Evolutionary conservation across 2,797 vertebrate genomes (phyloP).

Genomic region (Coccyzus lansbergi): DNA sequence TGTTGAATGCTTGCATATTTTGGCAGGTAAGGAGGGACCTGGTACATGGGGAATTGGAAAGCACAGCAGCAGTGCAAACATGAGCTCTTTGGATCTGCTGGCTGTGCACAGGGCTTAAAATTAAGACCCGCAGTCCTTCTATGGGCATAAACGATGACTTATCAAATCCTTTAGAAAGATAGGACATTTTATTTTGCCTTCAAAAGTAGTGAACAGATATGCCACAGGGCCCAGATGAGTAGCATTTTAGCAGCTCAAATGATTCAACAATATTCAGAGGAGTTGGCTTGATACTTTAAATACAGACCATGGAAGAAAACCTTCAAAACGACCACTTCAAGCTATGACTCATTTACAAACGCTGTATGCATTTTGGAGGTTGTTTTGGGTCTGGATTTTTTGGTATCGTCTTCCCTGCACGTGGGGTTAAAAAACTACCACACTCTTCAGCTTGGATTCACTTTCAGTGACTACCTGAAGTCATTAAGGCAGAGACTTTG

Average conservation of each 20-base stretch:
- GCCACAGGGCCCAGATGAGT: not conserved
- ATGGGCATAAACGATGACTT: not conserved
- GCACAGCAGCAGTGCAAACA: not conserved
- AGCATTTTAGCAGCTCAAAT: not conserved
- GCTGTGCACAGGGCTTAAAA: not conserved
- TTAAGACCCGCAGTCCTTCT: not conserved
- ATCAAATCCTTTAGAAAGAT: not conserved
- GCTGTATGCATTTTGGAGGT: accelerated
- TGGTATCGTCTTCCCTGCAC: not conserved
- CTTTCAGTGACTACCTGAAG: not conserved
- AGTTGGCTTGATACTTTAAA: not conserved
- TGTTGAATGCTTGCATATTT: not conserved
- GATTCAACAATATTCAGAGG: not conserved
- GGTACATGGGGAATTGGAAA: not conserved
- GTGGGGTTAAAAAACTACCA: accelerated
- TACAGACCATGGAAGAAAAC: not conserved
- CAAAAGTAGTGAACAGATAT: not conserved
- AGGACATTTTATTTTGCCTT: not conserved
- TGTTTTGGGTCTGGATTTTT: not conserved
- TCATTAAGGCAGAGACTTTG: not conserved
- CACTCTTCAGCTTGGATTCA: not conserved
- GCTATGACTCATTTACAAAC: not conserved
- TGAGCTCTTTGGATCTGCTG: not conserved
- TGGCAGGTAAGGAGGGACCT: not conserved
- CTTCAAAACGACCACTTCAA: not conserved